Conservation (phyloP, 1,140 invertebrate genomes). For the Platyscapa corneri region DNA sequence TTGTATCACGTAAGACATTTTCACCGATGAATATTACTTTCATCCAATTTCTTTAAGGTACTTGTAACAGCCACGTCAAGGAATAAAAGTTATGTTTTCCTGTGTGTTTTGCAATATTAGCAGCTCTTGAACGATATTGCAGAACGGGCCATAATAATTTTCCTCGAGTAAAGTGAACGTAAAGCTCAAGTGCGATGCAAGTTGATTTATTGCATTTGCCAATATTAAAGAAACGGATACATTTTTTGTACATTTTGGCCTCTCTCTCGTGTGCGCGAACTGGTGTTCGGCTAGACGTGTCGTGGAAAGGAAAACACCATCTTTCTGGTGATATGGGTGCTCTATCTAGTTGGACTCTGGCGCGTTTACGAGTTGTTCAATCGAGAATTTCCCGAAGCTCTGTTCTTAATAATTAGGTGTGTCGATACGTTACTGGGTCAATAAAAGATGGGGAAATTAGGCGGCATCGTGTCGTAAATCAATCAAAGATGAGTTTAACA, state of each 20-base stretch:
- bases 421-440: too few relatives aligned
- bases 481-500: too few relatives aligned
- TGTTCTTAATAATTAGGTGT: too few relatives aligned
- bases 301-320: neutral
- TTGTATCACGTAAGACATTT: too few relatives aligned
- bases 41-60: constrained; percentile 1
- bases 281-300: neutral
- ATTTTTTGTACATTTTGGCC: constrained; percentile 6
- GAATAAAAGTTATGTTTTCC: constrained; percentile 11
- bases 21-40: neutral
- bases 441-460: too few relatives aligned
- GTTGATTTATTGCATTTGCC: constrained; percentile 27
- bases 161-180: constrained; percentile 27
- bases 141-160: constrained; percentile 24
- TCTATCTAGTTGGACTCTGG: too few relatives aligned
- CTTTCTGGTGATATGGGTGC: too few relatives aligned
- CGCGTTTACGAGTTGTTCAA: too few relatives aligned
- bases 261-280: neutral
- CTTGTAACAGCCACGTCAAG: neutral
- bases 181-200: constrained; percentile 20
- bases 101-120: constrained; percentile 28
- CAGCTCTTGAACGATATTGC: constrained; percentile 8
- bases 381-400: too few relatives aligned
- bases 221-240: neutral
- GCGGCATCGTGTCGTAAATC: too few relatives aligned